Evolutionary conservation across 1,140 invertebrate species (phyloP), one percentile per base, ranked within the genome.

Genomic region (Cephus cinctus): DNA sequence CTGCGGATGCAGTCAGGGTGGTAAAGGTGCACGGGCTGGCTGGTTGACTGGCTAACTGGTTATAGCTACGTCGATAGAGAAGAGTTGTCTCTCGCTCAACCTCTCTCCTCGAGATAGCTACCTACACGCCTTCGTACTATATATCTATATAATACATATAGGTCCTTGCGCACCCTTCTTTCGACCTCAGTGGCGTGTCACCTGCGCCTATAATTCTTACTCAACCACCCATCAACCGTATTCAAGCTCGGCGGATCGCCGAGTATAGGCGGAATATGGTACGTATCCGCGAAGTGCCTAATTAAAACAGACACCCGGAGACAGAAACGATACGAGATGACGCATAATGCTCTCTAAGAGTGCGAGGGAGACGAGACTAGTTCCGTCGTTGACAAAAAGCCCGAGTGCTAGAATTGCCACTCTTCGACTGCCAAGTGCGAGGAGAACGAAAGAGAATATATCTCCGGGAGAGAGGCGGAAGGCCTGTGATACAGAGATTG

Each of bases 401-500:
- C 63, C 60, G 68, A 72, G 71, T 70, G 71, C 67, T 64, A 69
- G 74, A 73, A 74, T 75, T 75, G 68, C 73, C 73, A 73, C 71
- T 74, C 71, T 73, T 72, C 60, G 66, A 58, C 54, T 55, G 63
- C 61, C 55, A 75, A 75, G 64, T 73, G 63, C 53, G 63, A 72
- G 62, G 63, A 67, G 66, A 66, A 58, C 65, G 39, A 47, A 49
- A 32, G 46, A 52, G 43, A 49, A 35, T 36, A 39, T 8, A n/a
- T 44, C 12, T 25, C 19, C 15, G 20, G 12, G 34, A 42, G 41
- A 21, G 40, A 41, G 43, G 23, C 34, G 36, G 36, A 19, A 36
- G 36, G 27, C 39, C 23, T 44, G 36, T 54, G 57, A 41, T 39
- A 43, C 50, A 52, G 57, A 57, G 43, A 47, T 54, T 44, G 43